Conservation (phyloP, 1,140 invertebrate species). For the Sitophilus oryzae region DNA sequence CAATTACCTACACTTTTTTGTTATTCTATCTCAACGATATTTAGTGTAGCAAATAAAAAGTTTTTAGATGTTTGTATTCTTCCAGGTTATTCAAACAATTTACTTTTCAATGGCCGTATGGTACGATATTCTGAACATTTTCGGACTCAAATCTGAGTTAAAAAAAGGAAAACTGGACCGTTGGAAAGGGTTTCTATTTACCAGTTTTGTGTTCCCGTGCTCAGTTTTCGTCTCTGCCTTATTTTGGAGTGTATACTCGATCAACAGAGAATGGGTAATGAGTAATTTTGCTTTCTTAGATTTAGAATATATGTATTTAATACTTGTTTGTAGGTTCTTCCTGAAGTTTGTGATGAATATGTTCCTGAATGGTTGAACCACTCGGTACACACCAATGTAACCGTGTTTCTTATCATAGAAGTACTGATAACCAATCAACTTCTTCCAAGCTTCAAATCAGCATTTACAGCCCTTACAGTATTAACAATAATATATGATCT, state of each 20-base stretch:
- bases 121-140: slow-evolving; percentile 42
- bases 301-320: background rate
- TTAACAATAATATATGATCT: slow-evolving; percentile 15
- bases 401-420: slow-evolving; percentile 46
- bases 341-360: slow-evolving; percentile 52
- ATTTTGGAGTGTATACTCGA: slow-evolving; percentile 62
- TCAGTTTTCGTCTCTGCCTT: slow-evolving; percentile 58
- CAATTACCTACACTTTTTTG: too few species aligned
- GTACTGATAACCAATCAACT: slow-evolving; percentile 37
- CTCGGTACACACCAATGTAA: slow-evolving; percentile 54
- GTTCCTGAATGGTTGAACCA: slow-evolving; percentile 67
- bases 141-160: slow-evolving; percentile 27
- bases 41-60: too few species aligned
- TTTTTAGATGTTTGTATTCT: too few species aligned
- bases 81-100: slow-evolving; percentile 46
- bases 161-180: slow-evolving; percentile 37
- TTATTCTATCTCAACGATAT: too few species aligned
- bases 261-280: slow-evolving; percentile 63
- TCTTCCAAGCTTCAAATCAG: slow-evolving; percentile 17
- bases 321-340: slow-evolving; percentile 45
- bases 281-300: background rate
- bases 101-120: slow-evolving; percentile 45
- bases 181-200: slow-evolving; percentile 46
- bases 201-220: slow-evolving; percentile 45
- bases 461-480: slow-evolving; percentile 14